phyloP scores from a whole-genome alignment of 2,797 vertebrate species.

The Rhincodon typus region DNA sequence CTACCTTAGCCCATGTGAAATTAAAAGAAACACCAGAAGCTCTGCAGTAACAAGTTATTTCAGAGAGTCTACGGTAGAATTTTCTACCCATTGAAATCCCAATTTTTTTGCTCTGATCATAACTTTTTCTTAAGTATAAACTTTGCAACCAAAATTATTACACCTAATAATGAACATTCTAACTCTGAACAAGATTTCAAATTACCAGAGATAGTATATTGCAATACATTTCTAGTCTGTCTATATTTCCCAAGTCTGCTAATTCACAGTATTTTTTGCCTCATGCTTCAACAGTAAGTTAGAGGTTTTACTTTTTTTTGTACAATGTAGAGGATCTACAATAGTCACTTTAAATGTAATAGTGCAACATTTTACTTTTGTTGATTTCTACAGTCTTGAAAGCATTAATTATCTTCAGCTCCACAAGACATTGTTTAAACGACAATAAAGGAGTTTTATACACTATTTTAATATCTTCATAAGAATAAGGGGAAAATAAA shows the following conservation, averaged over 20 bases:
- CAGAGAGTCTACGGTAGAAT: background rate
- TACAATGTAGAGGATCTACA: background rate
- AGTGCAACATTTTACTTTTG: conserved; percentile 17
- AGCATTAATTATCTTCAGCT: background rate
- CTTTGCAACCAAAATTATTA: conserved; percentile 21
- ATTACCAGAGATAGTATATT: background rate
- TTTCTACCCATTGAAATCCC: background rate
- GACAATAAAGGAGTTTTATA: background rate
- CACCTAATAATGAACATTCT: conserved; percentile 17
- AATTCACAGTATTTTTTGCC: conserved; percentile 3
- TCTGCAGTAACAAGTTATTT: background rate
- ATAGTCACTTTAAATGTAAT: conserved; percentile 11
- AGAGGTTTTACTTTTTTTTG: background rate
- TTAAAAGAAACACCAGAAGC: background rate
- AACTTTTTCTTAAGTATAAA: background rate
- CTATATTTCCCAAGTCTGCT: background rate
- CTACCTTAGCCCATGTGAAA: background rate
- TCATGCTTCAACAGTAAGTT: background rate
- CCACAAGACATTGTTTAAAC: background rate
- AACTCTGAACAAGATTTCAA: conserved; percentile 11
- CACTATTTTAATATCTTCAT: background rate
- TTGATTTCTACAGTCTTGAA: background rate
- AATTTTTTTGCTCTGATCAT: background rate
- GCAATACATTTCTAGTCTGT: conserved; percentile 13
- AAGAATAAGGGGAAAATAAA: background rate